A percentile compares a stretch with the other conserved stretches of the same genome.
phyloP scores from a whole-genome alignment of 2,888 invertebrate species.

The Dorcus parallelipipedus region DNA sequence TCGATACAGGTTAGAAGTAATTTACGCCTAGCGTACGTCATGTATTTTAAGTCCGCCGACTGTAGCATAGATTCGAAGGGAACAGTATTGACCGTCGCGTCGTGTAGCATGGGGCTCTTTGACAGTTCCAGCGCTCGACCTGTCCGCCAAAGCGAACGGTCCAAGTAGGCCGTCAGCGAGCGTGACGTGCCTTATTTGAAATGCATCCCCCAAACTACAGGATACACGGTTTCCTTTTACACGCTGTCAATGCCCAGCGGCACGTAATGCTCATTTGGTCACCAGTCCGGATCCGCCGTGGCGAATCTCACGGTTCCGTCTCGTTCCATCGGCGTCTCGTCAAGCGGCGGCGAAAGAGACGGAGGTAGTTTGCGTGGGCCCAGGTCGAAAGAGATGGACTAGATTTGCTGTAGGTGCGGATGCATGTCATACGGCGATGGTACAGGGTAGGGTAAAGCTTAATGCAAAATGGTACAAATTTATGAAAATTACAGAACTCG shows the following conservation, averaged over 20 bases:
- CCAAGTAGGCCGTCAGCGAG: conserved; percentile 31
- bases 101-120: not conserved
- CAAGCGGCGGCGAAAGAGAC: conserved; percentile 3
- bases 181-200: conserved; percentile 39
- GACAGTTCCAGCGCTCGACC: conserved; percentile 1
- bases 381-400: too few relatives aligned
- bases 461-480: too few relatives aligned
- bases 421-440: not conserved
- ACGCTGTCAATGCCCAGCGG: conserved; percentile 40
- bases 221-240: conserved; percentile 42
- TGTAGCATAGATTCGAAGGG: not conserved
- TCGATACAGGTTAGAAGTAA: conserved; percentile 1
- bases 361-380: not conserved
- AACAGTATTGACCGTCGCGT: conserved; percentile 1
- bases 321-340: not conserved
- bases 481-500: too few relatives aligned
- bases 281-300: conserved; percentile 24
- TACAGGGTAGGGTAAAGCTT: not conserved
- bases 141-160: conserved; percentile 16
- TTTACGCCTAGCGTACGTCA: not conserved
- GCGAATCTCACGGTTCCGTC: conserved; percentile 13
- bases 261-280: conserved; percentile 42
- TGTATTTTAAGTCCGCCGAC: not conserved
- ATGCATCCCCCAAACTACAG: conserved; percentile 42
- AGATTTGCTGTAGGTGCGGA: too few relatives aligned